phyloP scores from a whole-genome alignment of 2,888 invertebrate species.

The Eupithecia exiguata region DNA sequence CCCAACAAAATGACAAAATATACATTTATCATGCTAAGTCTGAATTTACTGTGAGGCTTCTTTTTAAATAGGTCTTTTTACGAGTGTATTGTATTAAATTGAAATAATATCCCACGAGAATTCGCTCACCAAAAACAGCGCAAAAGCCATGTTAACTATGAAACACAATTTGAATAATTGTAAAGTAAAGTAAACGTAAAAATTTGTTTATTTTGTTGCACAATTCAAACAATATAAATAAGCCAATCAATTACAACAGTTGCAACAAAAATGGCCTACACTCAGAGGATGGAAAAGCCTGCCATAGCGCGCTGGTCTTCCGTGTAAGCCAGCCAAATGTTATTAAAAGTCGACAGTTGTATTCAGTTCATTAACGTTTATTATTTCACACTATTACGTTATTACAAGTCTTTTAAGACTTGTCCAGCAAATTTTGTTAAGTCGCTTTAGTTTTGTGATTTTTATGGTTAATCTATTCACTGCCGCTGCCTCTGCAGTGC shows the following conservation, averaged over 20 bases:
- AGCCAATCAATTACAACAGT: no score
- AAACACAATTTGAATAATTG: background rate
- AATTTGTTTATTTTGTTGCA: no score
- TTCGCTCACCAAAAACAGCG: background rate
- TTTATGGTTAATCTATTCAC: background rate
- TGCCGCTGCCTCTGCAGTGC: no score
- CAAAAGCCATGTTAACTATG: background rate
- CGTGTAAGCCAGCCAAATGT: no score
- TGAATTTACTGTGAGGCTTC: background rate
- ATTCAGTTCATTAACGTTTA: background rate
- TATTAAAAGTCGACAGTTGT: background rate
- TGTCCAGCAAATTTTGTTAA: background rate
- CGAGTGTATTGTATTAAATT: background rate
- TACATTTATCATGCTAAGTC: slow-evolving; percentile 23
- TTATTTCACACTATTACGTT: background rate
- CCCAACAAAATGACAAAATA: slow-evolving; percentile 25
- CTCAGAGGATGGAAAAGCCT: no score
- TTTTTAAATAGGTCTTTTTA: slow-evolving; percentile 10
- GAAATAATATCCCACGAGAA: background rate
- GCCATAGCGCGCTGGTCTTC: no score
- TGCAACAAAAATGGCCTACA: no score
- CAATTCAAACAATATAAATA: no score
- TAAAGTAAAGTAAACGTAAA: no score
- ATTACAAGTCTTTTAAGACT: background rate
- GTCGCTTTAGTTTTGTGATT: background rate